These are phyloP conservation scores for Emydocephalus ijimae DNA, from an alignment of 2,113 vertebrate genomes.

Conservation along the genomic window DNA sequence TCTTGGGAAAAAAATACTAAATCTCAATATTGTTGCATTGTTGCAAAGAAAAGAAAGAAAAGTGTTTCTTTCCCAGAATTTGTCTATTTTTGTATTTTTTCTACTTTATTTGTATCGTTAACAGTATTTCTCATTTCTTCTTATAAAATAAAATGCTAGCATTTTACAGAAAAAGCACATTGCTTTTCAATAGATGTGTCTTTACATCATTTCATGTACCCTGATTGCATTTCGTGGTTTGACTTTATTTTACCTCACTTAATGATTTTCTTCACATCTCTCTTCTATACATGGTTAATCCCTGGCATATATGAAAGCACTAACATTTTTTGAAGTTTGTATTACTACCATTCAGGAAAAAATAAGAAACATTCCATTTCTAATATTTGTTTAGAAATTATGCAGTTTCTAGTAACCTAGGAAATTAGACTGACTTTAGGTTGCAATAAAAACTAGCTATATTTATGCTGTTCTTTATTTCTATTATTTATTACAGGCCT, in stretches of 20 bases:
- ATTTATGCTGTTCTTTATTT: constrained; percentile 62
- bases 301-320: constrained; percentile 7
- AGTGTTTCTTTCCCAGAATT: not conserved
- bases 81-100: not conserved
- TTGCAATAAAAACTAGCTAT: constrained; percentile 54
- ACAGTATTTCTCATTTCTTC: not conserved
- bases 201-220: not conserved
- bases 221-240: not conserved
- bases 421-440: constrained; percentile 55
- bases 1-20: not conserved
- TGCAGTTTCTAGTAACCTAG: constrained; percentile 38
- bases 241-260: not conserved
- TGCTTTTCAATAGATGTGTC: not conserved
- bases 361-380: constrained; percentile 41
- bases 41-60: not conserved
- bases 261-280: not conserved
- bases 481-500: constrained; percentile 62
- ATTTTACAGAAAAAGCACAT: not conserved
- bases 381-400: constrained; percentile 48
- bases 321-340: constrained; percentile 17
- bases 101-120: not conserved
- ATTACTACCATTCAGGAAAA: constrained; percentile 37
- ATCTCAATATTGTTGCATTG: not conserved
- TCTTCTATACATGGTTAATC: not conserved
- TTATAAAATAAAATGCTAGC: not conserved